Evolutionary conservation across 2,888 invertebrate genomes (phyloP).

Genomic region (Blastobasis adustella): DNA sequence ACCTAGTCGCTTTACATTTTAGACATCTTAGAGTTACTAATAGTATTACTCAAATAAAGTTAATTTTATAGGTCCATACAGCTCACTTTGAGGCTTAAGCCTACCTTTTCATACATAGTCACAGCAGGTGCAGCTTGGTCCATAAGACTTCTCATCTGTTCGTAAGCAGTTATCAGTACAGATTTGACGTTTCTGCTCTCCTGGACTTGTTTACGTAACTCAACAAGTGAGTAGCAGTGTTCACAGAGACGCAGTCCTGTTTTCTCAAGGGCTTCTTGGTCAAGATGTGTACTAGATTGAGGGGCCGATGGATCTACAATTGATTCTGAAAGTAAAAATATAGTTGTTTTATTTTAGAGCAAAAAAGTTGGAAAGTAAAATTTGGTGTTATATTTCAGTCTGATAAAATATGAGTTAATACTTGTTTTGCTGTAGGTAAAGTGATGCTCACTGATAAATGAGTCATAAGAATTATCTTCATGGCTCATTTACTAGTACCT

Average conservation of each 20-base stretch:
- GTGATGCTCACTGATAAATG: no score
- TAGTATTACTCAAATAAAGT: no score
- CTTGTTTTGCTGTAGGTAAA: no score
- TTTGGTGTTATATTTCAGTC: no score
- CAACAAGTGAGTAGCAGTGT: constrained; percentile 87
- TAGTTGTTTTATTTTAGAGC: neutral
- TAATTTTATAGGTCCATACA: no score
- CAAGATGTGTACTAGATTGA: constrained; percentile 30
- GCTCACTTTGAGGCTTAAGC: neutral
- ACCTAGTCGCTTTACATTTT: no score
- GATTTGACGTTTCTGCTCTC: constrained; percentile 88
- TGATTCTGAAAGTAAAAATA: constrained; percentile 34
- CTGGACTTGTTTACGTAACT: constrained; percentile 85
- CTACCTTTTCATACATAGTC: constrained; percentile 78
- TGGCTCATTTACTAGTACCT: no score
- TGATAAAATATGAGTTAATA: no score
- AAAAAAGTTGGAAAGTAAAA: no score
- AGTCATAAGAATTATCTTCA: no score
- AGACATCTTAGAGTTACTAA: no score
- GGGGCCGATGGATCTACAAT: constrained; percentile 66
- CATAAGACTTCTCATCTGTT: constrained; percentile 84
- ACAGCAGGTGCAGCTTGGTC: constrained; percentile 82
- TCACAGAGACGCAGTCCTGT: constrained; percentile 80
- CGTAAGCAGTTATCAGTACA: constrained; percentile 86
- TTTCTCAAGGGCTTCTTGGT: constrained; percentile 65